Evolutionary conservation across 2,888 invertebrate genomes (phyloP).

Genomic region (Eupithecia inturbata): DNA sequence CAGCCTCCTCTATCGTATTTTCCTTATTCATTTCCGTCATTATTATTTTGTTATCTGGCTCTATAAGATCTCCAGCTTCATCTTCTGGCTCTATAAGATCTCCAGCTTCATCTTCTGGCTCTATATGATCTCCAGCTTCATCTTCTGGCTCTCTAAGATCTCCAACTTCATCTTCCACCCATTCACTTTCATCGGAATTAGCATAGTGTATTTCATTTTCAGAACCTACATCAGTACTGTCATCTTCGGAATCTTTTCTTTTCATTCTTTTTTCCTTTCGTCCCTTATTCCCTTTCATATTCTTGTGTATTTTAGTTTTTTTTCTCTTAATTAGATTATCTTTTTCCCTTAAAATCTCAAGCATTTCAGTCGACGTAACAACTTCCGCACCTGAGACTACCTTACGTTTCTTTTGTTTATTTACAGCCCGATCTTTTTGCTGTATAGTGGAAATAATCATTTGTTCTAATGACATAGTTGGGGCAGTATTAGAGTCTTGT

Average conservation of each 20-base stretch:
- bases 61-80: conserved; percentile 5
- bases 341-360: conserved; percentile 17
- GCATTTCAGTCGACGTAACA: conserved; percentile 28
- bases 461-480: conserved; percentile 16
- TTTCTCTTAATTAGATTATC: conserved; percentile 9
- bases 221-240: conserved; percentile 4
- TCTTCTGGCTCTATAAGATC: too few relatives aligned
- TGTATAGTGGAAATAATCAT: conserved; percentile 18
- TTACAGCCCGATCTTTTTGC: conserved; percentile 23
- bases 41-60: conserved; percentile 9
- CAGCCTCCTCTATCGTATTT: conserved; percentile 4
- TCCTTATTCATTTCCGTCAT: conserved; percentile 4
- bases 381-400: conserved; percentile 36
- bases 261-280: conserved; percentile 9
- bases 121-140: too few relatives aligned
- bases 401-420: conserved; percentile 32
- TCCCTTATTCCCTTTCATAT: conserved; percentile 7
- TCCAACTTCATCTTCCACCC: conserved; percentile 19
- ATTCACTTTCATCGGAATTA: conserved; percentile 20
- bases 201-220: conserved; percentile 12
- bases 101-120: too few relatives aligned
- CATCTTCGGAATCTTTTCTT: conserved; percentile 7
- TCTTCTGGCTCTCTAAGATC: too few relatives aligned
- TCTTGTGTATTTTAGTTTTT: conserved; percentile 12
- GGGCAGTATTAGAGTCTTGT: conserved; percentile 22